phyloP scores from a whole-genome alignment of 2,888 invertebrate genomes.

The Chirona hameri region DNA sequence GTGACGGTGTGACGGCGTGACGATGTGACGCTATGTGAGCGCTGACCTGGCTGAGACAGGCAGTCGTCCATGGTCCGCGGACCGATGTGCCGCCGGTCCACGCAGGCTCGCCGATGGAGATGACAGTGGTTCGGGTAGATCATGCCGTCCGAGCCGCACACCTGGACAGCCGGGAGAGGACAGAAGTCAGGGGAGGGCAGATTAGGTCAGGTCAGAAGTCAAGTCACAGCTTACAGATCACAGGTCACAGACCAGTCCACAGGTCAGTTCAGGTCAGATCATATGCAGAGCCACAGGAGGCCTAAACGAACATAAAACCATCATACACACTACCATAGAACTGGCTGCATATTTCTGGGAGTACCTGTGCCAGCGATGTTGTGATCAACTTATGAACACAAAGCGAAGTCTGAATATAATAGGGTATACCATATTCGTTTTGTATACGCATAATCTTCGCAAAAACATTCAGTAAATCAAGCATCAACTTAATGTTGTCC shows the following conservation, averaged over 20 bases:
- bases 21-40: neutral
- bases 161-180: slow-evolving; percentile 45
- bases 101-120: slow-evolving; percentile 61
- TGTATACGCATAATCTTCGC: neutral
- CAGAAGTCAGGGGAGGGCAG: too few relatives aligned
- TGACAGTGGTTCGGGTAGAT: slow-evolving; percentile 66
- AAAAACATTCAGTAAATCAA: too few relatives aligned
- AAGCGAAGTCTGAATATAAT: neutral
- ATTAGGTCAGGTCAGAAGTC: neutral
- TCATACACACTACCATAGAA: too few relatives aligned
- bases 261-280: too few relatives aligned
- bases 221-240: neutral
- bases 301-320: too few relatives aligned
- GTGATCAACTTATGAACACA: too few relatives aligned
- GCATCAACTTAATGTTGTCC: too few relatives aligned
- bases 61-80: neutral
- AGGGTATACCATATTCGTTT: neutral
- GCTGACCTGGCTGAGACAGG: neutral
- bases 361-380: too few relatives aligned
- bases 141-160: slow-evolving; percentile 64
- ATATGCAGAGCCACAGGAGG: too few relatives aligned
- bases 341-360: too few relatives aligned
- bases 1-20: too few relatives aligned
- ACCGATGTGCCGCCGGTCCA: slow-evolving; percentile 52
- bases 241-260: neutral